Conservation (phyloP, 2,888 invertebrate genomes). For the Hemithea aestivaria region DNA sequence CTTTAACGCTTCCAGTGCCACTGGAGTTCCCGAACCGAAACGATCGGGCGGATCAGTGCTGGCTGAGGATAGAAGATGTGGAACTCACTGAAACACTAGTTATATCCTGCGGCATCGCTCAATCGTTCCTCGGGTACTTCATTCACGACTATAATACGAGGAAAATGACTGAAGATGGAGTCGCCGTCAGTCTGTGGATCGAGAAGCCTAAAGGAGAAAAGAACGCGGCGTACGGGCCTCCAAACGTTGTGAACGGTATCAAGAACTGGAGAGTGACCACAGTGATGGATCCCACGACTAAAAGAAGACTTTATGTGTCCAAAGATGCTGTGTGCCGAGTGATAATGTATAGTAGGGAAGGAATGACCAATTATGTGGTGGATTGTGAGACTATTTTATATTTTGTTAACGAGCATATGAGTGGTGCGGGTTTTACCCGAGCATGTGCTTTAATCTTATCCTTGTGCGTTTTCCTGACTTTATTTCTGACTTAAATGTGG, state of each 20-base stretch:
- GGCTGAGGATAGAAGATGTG: constrained; percentile 63
- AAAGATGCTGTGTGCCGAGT: constrained; percentile 57
- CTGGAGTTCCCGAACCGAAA: constrained; percentile 62
- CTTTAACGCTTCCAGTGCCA: constrained; percentile 56
- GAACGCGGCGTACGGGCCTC: constrained; percentile 34
- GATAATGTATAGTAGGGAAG: constrained; percentile 65
- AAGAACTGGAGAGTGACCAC: constrained; percentile 62
- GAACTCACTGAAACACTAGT: constrained; percentile 60
- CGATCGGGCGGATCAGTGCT: constrained; percentile 66
- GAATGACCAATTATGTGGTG: constrained; percentile 56
- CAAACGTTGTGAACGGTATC: constrained; percentile 33
- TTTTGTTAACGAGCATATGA: constrained; percentile 55
- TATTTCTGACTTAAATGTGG: constrained; percentile 9
- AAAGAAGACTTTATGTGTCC: constrained; percentile 57
- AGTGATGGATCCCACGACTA: constrained; percentile 55
- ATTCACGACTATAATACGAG: constrained; percentile 62
- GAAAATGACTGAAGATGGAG: constrained; percentile 62
- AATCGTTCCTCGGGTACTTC: constrained; percentile 51
- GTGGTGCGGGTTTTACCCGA: constrained; percentile 25
- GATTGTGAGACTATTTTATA: constrained; percentile 60
- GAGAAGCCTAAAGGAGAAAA: constrained; percentile 48
- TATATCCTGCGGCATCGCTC: constrained; percentile 55
- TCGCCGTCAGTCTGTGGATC: constrained; percentile 60
- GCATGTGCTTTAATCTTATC: constrained; percentile 9
- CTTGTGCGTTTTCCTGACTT: constrained; percentile 15